Percentiles rank a stretch among this genome's conserved stretches.
Evolutionary conservation across 92 coral and sea anemone species (phyloP).

Genomic region (Paramuricea clavata): DNA sequence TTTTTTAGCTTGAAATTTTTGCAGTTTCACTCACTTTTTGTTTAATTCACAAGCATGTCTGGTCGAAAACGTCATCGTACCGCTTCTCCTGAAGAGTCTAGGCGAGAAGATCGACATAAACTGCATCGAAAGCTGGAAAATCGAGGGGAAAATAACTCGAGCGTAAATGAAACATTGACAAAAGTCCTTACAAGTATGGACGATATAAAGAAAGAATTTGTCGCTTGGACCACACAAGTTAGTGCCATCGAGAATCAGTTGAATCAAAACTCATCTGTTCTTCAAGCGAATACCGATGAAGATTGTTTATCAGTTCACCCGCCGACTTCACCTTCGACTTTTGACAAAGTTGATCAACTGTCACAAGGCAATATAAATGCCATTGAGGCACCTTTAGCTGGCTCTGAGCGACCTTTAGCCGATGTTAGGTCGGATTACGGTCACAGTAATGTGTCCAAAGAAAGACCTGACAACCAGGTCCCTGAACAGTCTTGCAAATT

Average conservation of each 20-base stretch:
- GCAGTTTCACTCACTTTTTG: neutral
- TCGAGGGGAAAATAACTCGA: conserved; percentile 27
- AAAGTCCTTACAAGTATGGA: neutral
- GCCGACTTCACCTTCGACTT: neutral
- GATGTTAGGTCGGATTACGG: conserved; percentile 14
- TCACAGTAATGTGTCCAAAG: neutral
- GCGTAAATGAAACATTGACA: neutral
- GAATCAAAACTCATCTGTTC: neutral
- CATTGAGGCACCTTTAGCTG: conserved; percentile 53
- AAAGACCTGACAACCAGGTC: neutral
- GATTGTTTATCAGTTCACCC: conserved; percentile 38
- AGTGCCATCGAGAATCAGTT: neutral
- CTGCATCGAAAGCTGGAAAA: neutral
- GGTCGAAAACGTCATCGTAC: conserved; percentile 32
- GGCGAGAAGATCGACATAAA: neutral
- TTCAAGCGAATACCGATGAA: neutral
- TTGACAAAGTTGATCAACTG: neutral
- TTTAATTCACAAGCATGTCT: neutral
- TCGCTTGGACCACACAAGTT: neutral
- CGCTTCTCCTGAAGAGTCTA: conserved; percentile 10
- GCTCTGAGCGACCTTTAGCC: conserved; percentile 52
- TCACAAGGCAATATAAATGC: neutral
- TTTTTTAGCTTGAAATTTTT: neutral
- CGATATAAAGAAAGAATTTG: neutral
- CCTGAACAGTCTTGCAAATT: neutral